phyloP scores from a whole-genome alignment of 2,113 vertebrate genomes.

The Baryphthengus martii region DNA sequence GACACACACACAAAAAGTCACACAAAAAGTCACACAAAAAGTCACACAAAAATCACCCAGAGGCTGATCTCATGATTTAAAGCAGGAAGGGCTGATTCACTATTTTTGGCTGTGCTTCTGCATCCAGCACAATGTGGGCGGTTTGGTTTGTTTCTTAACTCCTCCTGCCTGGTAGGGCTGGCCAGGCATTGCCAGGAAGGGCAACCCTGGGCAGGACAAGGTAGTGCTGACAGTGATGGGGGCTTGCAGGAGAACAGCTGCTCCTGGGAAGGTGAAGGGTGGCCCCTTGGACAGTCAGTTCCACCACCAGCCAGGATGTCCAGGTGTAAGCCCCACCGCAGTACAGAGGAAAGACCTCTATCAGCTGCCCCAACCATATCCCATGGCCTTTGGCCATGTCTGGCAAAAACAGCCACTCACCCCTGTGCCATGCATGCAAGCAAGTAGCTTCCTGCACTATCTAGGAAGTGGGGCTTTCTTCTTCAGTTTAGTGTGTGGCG shows the following conservation, averaged over 20 bases:
- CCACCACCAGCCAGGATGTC: neutral
- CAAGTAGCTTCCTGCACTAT: neutral
- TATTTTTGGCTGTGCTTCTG: neutral
- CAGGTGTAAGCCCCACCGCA: fast-evolving
- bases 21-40: neutral
- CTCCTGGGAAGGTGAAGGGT: neutral
- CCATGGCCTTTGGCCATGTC: neutral
- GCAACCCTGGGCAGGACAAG: neutral
- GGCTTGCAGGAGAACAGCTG: neutral
- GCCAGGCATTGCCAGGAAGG: neutral
- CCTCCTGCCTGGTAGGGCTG: fast-evolving
- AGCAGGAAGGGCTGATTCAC: neutral
- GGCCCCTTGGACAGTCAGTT: neutral
- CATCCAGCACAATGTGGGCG: neutral
- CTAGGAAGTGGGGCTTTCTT: neutral
- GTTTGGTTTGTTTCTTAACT: neutral
- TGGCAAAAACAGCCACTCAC: fast-evolving
- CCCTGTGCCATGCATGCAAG: neutral
- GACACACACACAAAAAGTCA: neutral
- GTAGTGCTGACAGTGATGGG: neutral
- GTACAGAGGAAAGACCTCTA: neutral
- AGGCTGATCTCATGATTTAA: neutral
- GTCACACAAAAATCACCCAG: neutral
- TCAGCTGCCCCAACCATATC: neutral
- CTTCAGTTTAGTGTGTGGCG: neutral